Evolutionary conservation across 1,140 invertebrate species (phyloP).

Genomic region (Heliconius nattereri): DNA sequence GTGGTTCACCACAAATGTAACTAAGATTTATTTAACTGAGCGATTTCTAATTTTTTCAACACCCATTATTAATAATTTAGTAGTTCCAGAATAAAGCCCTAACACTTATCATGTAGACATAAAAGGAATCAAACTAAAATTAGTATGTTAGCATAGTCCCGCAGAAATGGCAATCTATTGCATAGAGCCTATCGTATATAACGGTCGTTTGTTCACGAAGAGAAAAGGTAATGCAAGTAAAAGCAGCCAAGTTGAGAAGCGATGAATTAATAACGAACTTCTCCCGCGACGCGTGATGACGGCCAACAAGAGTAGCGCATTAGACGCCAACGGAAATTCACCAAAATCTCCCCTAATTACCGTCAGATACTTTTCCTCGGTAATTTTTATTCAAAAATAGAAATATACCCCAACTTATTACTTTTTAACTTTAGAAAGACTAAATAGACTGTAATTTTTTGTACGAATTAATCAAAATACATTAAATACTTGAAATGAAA

Average conservation of each 20-base stretch:
- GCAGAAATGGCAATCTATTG: conserved; percentile 7
- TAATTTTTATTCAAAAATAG: conserved; percentile 50
- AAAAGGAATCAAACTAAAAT: neutral
- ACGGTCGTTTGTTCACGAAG: conserved; percentile 47
- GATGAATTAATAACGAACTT: conserved; percentile 79
- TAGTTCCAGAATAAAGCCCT: neutral
- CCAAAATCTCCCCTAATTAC: conserved; percentile 70
- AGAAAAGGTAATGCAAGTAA: conserved; percentile 60
- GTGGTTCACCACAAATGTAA: conserved; percentile 62
- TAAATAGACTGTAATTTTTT: conserved; percentile 14
- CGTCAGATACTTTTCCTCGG: conserved; percentile 51
- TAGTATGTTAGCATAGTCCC: neutral
- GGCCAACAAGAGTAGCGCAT: conserved; percentile 79
- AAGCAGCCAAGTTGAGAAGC: conserved; percentile 65
- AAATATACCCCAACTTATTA: conserved; percentile 41
- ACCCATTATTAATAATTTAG: neutral
- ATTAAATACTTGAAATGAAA: neutral
- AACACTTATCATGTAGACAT: neutral
- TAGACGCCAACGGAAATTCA: conserved; percentile 68
- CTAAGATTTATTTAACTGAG: conserved; percentile 49
- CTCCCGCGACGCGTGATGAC: conserved; percentile 78
- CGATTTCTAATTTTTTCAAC: neutral
- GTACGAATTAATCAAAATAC: conserved; percentile 21
- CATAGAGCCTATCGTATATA: conserved; percentile 44
- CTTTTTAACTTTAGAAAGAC: conserved; percentile 19